These are phyloP conservation scores for Caradrina clavipalpis DNA, from an alignment of 2,888 invertebrate genomes.

Conservation along the genomic window DNA sequence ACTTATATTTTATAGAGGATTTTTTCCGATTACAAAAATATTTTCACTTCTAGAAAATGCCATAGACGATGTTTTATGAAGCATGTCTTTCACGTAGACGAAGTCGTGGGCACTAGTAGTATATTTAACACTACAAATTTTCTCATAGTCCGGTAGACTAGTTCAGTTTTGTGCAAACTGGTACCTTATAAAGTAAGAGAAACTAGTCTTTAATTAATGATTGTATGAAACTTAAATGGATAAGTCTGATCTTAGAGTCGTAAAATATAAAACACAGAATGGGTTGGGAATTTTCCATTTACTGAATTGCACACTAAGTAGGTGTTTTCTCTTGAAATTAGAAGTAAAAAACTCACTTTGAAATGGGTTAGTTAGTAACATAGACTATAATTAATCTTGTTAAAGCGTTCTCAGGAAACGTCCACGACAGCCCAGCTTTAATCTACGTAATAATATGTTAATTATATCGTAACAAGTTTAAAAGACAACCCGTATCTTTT, in stretches of 20 bases:
- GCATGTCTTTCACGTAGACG: no score
- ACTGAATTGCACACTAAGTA: not conserved
- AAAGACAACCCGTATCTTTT: conserved; percentile 30
- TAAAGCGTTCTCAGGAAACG: conserved; percentile 52
- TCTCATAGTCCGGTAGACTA: conserved; percentile 3
- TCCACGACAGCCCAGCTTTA: conserved; percentile 48
- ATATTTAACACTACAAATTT: conserved; percentile 3
- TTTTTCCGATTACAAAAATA: no score
- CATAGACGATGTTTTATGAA: no score
- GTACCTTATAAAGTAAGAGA: not conserved
- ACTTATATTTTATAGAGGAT: no score
- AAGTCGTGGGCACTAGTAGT: not conserved
- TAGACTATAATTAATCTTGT: conserved; percentile 49
- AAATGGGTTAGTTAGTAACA: conserved; percentile 44
- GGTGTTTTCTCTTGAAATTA: conserved; percentile 9
- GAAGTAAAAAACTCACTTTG: conserved; percentile 33
- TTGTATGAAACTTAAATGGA: conserved; percentile 1
- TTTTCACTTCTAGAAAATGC: no score
- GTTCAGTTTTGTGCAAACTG: conserved; percentile 12
- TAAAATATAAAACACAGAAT: conserved; percentile 24
- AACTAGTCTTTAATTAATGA: conserved; percentile 8
- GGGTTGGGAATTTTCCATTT: not conserved
- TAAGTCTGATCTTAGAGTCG: not conserved
- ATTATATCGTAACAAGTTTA: conserved; percentile 38
- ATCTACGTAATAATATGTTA: conserved; percentile 57